Conservation (phyloP, 1,140 invertebrate genomes). For the Vollenhovia emeryi region DNA sequence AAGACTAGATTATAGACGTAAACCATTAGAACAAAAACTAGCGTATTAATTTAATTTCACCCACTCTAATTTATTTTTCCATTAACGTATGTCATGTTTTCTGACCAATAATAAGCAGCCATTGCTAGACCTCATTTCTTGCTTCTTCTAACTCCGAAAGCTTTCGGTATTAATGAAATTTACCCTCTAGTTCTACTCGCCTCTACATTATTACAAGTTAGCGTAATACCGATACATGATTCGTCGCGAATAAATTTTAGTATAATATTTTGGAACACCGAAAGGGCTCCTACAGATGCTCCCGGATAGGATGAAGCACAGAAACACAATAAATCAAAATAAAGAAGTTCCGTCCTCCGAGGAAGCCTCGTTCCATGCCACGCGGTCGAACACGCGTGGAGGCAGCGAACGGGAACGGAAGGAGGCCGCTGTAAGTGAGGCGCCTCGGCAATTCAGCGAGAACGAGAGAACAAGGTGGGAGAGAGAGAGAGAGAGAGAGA, state of each 20-base stretch:
- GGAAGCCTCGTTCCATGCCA: neutral
- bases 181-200: neutral
- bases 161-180: constrained; percentile 13
- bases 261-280: neutral
- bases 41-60: neutral
- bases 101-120: neutral
- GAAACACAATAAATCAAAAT: neutral
- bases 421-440: neutral
- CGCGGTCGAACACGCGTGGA: constrained; percentile 11
- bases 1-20: neutral
- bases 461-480: neutral
- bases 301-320: neutral
- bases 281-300: neutral
- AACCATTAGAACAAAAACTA: constrained; percentile 5
- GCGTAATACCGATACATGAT: neutral
- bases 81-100: constrained; percentile 18
- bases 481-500: neutral
- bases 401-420: constrained; percentile 1
- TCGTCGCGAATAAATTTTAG: neutral
- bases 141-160: neutral
- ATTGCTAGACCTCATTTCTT: neutral
- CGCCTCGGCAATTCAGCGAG: neutral
- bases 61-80: constrained; percentile 18
- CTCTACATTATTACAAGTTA: neutral
- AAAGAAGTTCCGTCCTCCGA: neutral